Evolutionary conservation across 2,888 invertebrate species (phyloP).

Genomic region (Brachylomia viminalis): DNA sequence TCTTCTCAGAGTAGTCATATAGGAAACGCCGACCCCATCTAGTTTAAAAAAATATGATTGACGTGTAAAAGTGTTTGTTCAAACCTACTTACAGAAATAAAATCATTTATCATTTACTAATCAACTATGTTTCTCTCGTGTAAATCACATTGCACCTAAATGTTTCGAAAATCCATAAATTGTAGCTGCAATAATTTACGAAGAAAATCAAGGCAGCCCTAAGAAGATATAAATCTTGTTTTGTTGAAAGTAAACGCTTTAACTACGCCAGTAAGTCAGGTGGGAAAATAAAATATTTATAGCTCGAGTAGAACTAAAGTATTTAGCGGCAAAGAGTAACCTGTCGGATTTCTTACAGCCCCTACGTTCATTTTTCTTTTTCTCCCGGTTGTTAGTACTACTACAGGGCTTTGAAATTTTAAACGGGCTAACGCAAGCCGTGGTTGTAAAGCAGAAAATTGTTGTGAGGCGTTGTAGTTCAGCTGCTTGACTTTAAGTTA

Average conservation of each 20-base stretch:
- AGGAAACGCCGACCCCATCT: too few species aligned
- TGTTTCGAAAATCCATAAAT: conserved; percentile 26
- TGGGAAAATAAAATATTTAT: conserved; percentile 81
- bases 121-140: not conserved
- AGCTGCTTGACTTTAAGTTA: conserved; percentile 7
- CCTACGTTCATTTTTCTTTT: conserved; percentile 72
- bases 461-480: conserved; percentile 37
- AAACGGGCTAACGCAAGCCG: conserved; percentile 50
- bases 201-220: conserved; percentile 69
- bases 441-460: conserved; percentile 50
- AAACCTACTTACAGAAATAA: too few species aligned
- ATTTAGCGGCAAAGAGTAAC: conserved; percentile 75
- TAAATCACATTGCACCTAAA: conserved; percentile 10
- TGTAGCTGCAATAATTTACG: conserved; percentile 56
- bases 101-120: too few species aligned
- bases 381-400: conserved; percentile 67
- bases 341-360: conserved; percentile 73
- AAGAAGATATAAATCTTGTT: conserved; percentile 71
- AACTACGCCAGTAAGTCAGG: conserved; percentile 72
- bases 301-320: conserved; percentile 76
- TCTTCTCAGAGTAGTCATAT: too few species aligned
- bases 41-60: too few species aligned
- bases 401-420: conserved; percentile 71
- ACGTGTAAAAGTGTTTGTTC: too few species aligned
- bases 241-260: conserved; percentile 69